Evolutionary conservation across 2,888 invertebrate species (phyloP).

Genomic region (Lepidochitona cinerea): DNA sequence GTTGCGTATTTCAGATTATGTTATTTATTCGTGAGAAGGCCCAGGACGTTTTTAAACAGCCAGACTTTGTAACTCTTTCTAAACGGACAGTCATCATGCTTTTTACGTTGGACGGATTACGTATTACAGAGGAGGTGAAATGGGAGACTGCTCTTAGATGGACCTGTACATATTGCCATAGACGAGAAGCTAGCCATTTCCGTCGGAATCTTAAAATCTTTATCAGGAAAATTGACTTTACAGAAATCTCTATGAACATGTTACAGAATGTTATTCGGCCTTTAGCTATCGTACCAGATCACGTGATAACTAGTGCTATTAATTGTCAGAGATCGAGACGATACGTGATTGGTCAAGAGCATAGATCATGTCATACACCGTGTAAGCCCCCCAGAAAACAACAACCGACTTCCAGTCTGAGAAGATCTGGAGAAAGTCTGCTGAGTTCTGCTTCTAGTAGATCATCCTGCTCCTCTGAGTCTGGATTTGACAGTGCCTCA

Average conservation of each 20-base stretch:
- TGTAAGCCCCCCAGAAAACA: background rate
- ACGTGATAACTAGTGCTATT: background rate
- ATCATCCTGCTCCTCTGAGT: too few relatives aligned
- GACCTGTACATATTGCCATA: background rate
- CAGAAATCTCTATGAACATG: background rate
- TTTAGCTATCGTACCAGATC: background rate
- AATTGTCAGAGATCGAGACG: background rate
- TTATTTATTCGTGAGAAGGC: background rate
- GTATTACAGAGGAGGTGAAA: background rate
- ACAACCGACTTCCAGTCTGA: too few relatives aligned
- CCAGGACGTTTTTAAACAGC: background rate
- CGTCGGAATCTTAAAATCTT: background rate
- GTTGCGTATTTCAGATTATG: slow-evolving; percentile 1
- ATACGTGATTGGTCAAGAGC: background rate
- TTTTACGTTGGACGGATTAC: background rate
- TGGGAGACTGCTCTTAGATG: background rate
- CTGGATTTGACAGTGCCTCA: too few relatives aligned
- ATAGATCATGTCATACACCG: background rate
- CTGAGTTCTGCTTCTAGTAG: too few relatives aligned
- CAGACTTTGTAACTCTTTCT: background rate
- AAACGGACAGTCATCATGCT: background rate
- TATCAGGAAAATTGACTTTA: background rate
- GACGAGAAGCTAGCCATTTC: background rate
- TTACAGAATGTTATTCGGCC: background rate
- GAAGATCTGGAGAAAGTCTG: too few relatives aligned